Conservation (phyloP, 2,797 vertebrate species). For the Helarctos malayanus region DNA sequence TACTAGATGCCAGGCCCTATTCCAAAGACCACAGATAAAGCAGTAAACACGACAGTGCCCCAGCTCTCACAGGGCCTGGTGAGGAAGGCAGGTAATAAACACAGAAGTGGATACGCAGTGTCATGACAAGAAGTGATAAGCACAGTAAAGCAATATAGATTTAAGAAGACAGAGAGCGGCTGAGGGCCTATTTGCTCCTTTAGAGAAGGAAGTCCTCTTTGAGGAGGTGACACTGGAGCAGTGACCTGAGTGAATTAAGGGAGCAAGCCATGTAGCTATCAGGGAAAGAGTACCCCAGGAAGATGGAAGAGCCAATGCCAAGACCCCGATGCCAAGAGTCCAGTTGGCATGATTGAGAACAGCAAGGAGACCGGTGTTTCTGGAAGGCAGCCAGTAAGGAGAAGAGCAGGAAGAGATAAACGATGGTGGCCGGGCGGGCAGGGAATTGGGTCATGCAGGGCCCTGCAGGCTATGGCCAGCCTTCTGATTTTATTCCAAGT, state of each 20-base stretch:
- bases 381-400: neutral
- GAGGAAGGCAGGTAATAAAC: neutral
- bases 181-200: neutral
- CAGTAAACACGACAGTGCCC: neutral
- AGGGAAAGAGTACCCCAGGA: neutral
- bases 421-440: neutral
- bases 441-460: slow-evolving; percentile 6
- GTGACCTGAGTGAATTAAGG: neutral
- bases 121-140: neutral
- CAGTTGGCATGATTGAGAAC: neutral
- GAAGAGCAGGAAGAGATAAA: neutral
- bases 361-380: neutral
- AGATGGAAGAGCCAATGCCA: neutral
- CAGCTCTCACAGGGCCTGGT: neutral
- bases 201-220: slow-evolving; percentile 11
- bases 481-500: slow-evolving; percentile 56
- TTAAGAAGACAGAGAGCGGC: neutral
- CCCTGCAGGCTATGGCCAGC: slow-evolving; percentile 46
- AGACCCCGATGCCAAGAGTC: neutral
- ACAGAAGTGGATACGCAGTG: neutral
- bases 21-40: neutral
- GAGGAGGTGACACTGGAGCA: neutral
- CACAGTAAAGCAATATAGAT: neutral
- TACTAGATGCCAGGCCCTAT: neutral
- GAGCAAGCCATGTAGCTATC: neutral